Evolutionary conservation across 2,888 invertebrate genomes (phyloP).

Genomic region (Hofmannophila pseudospretella): DNA sequence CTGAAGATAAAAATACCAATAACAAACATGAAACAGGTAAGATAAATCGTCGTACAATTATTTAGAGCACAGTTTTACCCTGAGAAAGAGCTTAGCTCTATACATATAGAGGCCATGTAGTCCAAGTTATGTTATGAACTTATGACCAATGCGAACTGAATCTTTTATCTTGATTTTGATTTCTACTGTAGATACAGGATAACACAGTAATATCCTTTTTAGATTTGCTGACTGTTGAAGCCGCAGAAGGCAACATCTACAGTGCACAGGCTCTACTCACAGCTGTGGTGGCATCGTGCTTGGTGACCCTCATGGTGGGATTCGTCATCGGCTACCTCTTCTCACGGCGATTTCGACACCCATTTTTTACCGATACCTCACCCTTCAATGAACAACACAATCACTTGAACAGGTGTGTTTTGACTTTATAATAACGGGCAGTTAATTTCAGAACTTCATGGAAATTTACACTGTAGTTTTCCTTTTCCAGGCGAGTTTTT

Average conservation of each 20-base stretch:
- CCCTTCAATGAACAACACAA: slow-evolving; percentile 88
- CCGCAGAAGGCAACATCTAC: slow-evolving; percentile 83
- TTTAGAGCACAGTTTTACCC: too few species aligned
- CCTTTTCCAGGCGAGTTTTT: slow-evolving; percentile 45
- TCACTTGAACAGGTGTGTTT: slow-evolving; percentile 81
- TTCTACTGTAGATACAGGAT: too few species aligned
- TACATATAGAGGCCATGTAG: too few species aligned
- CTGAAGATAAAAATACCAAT: slow-evolving; percentile 69
- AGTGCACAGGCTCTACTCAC: slow-evolving; percentile 89
- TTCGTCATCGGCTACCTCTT: slow-evolving; percentile 91
- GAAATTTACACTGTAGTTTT: slow-evolving; percentile 24
- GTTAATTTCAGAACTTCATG: too few species aligned
- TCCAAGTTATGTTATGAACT: too few species aligned
- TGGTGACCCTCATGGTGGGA: slow-evolving; percentile 88
- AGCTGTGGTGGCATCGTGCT: slow-evolving; percentile 87
- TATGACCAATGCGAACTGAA: too few species aligned
- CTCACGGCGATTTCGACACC: slow-evolving; percentile 85
- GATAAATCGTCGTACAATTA: not conserved
- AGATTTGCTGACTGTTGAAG: slow-evolving; percentile 72
- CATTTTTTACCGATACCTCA: slow-evolving; percentile 84
- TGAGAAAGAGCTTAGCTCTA: too few species aligned
- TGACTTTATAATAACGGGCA: too few species aligned
- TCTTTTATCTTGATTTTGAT: too few species aligned
- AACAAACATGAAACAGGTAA: slow-evolving; percentile 71
- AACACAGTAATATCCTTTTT: too few species aligned